Base-by-base conservation (phyloP, 2,113 vertebrate species). In the Puma concolor region DNA sequence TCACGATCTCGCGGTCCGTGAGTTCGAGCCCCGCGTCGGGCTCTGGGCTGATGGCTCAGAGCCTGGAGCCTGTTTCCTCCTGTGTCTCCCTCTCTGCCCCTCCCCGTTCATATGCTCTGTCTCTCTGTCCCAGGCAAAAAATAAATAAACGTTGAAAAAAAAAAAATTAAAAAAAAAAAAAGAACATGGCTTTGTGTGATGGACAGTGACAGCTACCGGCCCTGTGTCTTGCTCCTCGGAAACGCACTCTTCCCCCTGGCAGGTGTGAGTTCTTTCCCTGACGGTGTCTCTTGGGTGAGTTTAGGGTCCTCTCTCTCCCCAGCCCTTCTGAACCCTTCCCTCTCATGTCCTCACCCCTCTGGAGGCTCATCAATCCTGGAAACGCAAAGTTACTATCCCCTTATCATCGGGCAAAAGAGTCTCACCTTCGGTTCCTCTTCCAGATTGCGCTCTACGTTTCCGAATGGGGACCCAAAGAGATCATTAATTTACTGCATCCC, bases 281-380 rank as follows among this genome's bases (percentile, higher is more conserved):
- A 38, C 0, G 2, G 12, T 4, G 23, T 38, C 25, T 72, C 9
- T 27, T 27, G 17, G 25, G 79, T 15, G 36, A 44, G 12, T 50
- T 27, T 3, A 0, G n/a, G 17, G 5, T 25, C 38, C 41, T 64
- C 7, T 13, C 16, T 38, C 38, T 64, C 52, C n/a, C 2, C 19
- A 4, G 33, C 16, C 50, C 63, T 27, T 52, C 23, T 41, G 77
- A 38, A 36, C 7, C 5, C 23, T 29, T 44, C 25, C 27, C 79
- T 54, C 36, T 69, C 15, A 0, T 69, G 57, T 21, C n/a, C 13
- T 19, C 50, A 60, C 2, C 19, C 31, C 8, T 19, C 2, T 38
- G 54, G 54, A 57, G 54, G 4, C 19, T 21, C 31, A 0, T 7
- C 19, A 31, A 67, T n/a, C 10, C 64, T 17, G 19, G 9, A 33